Conservation (phyloP, 1,140 invertebrate genomes). For the Lysiphlebus fabarum region DNA sequence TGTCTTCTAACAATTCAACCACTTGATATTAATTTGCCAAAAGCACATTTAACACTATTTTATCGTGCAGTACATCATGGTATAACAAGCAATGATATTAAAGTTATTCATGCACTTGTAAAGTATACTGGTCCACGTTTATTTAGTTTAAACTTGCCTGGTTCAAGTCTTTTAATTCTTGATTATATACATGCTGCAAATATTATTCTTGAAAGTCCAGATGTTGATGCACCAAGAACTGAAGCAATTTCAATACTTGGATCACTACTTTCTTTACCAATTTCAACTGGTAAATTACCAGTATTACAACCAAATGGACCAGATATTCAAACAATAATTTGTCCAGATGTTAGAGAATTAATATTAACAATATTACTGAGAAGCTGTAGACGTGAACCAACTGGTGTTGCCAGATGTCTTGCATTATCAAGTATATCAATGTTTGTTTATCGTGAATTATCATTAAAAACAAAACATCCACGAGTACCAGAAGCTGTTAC, state of each 20-base stretch:
- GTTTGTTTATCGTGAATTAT: conserved; percentile 76
- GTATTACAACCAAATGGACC: conserved; percentile 75
- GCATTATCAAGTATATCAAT: conserved; percentile 85
- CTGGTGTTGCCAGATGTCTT: conserved; percentile 83
- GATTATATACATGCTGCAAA: conserved; percentile 91
- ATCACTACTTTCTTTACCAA: conserved; percentile 77
- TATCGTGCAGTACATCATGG: conserved; percentile 84
- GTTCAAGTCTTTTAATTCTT: conserved; percentile 79
- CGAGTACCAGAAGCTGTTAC: conserved; percentile 80
- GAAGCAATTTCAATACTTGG: conserved; percentile 92
- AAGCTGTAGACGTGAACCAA: conserved; percentile 83
- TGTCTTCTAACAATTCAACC: conserved; percentile 64
- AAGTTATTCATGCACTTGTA: conserved; percentile 63
- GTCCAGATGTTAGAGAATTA: conserved; percentile 84
- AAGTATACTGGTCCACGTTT: conserved; percentile 76
- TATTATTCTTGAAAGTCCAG: conserved; percentile 76
- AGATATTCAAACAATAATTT: conserved; percentile 67
- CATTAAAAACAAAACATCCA: conserved; percentile 63
- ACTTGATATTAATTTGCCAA: conserved; percentile 57
- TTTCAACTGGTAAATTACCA: conserved; percentile 71
- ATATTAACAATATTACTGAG: conserved; percentile 82
- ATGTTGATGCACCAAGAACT: conserved; percentile 78
- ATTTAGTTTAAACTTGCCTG: conserved; percentile 83
- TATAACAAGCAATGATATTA: conserved; percentile 52
- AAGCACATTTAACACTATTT: conserved; percentile 80